These are phyloP conservation scores for Gibbula magus DNA, from an alignment of 2,888 invertebrate species.

Conservation along the genomic window DNA sequence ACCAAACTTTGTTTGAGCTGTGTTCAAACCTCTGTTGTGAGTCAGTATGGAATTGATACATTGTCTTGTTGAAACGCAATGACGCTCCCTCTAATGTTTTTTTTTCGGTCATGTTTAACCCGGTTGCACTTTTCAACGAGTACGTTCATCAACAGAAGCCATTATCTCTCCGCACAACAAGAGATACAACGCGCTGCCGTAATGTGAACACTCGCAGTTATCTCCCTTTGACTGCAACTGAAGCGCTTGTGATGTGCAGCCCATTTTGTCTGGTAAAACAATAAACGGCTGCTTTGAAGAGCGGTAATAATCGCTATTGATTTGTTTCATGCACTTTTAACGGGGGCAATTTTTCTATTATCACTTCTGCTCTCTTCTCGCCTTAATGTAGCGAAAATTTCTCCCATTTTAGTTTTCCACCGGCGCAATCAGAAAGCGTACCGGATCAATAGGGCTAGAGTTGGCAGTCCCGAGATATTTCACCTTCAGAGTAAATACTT, in stretches of 20 bases:
- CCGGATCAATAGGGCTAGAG: not conserved
- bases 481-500: conserved; percentile 4
- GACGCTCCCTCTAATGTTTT: too few species aligned
- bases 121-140: too few species aligned
- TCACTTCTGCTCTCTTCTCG: not conserved
- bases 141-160: too few species aligned
- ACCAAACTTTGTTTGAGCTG: too few species aligned
- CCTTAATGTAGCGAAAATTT: conserved; percentile 4
- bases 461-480: not conserved
- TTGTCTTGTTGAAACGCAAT: too few species aligned
- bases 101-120: too few species aligned
- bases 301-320: conserved; percentile 3
- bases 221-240: not conserved
- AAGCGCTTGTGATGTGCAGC: not conserved
- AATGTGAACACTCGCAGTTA: not conserved
- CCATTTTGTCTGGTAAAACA: not conserved
- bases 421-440: not conserved
- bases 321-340: conserved; percentile 9
- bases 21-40: too few species aligned
- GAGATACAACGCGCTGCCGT: not conserved
- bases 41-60: too few species aligned
- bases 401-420: not conserved
- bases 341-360: conserved; percentile 8
- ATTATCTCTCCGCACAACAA: too few species aligned
- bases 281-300: conserved; percentile 8